A percentile compares a stretch with the other conserved stretches of the same genome.
Conservation (phyloP, 2,113 vertebrate species). For the Myrmecophaga tridactyla region DNA sequence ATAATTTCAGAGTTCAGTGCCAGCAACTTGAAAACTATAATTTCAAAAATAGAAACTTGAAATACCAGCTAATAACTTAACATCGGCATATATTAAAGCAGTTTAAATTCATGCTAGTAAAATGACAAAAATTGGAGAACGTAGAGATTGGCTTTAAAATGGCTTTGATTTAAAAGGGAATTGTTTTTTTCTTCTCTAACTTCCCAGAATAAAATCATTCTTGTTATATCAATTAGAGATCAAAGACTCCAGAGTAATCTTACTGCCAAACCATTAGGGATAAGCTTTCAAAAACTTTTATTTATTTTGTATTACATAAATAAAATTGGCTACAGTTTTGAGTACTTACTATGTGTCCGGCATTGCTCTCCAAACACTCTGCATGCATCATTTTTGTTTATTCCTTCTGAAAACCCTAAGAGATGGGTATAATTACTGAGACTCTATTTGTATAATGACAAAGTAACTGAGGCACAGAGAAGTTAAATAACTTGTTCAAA, state of each 20-base stretch:
- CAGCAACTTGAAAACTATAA: neutral
- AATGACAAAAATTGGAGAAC: neutral
- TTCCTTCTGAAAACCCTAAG: neutral
- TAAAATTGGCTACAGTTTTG: neutral
- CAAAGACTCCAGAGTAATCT: neutral
- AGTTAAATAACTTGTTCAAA: neutral
- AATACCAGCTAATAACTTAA: neutral
- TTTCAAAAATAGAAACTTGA: neutral
- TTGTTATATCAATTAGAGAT: neutral
- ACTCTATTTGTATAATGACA: too few relatives aligned
- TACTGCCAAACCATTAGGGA: neutral
- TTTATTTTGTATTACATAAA: neutral
- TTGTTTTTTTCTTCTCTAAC: neutral
- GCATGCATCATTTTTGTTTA: neutral
- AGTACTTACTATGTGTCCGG: neutral
- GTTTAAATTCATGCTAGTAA: neutral
- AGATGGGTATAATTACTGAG: too few relatives aligned
- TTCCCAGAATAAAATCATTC: neutral
- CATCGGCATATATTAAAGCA: neutral
- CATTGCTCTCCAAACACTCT: neutral
- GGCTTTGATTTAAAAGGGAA: neutral
- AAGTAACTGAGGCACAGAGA: too few relatives aligned
- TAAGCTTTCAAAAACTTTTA: neutral
- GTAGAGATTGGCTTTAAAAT: neutral
- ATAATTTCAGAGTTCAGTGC: neutral